phyloP scores from a whole-genome alignment of 2,113 vertebrate genomes.

The Tringa solitaria region DNA sequence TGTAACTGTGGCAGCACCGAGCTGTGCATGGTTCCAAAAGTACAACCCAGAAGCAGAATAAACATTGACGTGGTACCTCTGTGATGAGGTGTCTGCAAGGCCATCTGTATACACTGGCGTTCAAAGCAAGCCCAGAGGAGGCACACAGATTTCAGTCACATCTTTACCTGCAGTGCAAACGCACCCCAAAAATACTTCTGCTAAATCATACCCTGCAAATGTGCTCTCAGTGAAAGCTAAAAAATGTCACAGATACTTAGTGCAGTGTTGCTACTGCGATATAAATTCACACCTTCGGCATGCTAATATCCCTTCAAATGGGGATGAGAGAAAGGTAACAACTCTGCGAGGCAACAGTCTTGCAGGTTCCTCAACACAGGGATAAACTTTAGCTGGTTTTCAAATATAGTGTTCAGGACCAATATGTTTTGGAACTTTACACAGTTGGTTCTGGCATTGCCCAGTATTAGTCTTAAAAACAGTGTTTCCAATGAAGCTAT shows the following conservation, averaged over 20 bases:
- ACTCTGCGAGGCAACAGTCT: not conserved
- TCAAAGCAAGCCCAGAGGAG: not conserved
- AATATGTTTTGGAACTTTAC: not conserved
- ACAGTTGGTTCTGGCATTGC: not conserved
- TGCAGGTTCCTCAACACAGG: not conserved
- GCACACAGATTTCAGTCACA: not conserved
- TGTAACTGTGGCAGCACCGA: not conserved
- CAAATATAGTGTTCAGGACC: not conserved
- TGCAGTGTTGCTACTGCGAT: not conserved
- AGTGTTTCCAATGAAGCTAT: not conserved
- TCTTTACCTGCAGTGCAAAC: not conserved
- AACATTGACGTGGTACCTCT: accelerated
- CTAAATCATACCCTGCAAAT: not conserved
- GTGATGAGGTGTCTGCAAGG: not conserved
- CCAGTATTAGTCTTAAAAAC: not conserved
- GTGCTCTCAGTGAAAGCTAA: not conserved
- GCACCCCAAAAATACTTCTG: not conserved
- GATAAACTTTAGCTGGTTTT: not conserved
- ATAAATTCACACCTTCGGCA: not conserved
- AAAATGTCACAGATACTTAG: not conserved
- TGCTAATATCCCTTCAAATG: not conserved
- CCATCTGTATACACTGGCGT: not conserved
- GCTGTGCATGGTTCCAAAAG: not conserved
- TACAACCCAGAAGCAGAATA: not conserved
- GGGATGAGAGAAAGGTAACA: not conserved